Evolutionary conservation across 2,113 vertebrate genomes (phyloP), one percentile per base, ranked within the genome.

Genomic region (Mustela nigripes): DNA sequence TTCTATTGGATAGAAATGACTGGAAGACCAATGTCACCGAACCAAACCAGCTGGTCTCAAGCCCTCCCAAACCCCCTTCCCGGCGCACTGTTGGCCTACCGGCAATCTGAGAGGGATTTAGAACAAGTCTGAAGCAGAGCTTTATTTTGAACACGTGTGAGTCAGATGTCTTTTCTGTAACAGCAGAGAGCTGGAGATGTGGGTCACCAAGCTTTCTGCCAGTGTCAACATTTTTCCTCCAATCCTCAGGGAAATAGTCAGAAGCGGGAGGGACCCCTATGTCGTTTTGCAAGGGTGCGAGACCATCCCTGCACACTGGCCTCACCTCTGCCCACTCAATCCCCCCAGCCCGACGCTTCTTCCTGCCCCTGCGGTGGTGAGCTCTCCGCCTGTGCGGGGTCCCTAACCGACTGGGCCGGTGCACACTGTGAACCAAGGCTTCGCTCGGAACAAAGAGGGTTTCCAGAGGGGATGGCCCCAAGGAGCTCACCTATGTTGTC

Each of bases 381-480:
- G 42, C 16, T 93, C 50, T 85, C 28, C 7, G 28, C 84, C 50
- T 48, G 2, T 5, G 42, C 48, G 5, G 24, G 18, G 53, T 78
- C 89, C 67, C 10, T 1, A 28, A 24, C 11, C 33, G 63, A 87
- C 45, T 0, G 0, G 39, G 58, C 94, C 74, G 36, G 92, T 73
- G 19, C 14, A 50, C 16, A 0, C 33, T 45, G 31, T n/a, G 62
- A 89, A 73, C 69, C 3, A 1, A 12, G 45, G 45, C 73, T 67
- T 28, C 8, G 3, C 81, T 26, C 58, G 45, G 65, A 94, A 90
- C 92, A 93, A 60, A 94, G 71, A 92, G 31, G 15, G 62, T 42
- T 69, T 92, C 63, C 58, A 76, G 81, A 63, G 42, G 24, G 31
- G 19, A 5, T 16, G 45, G 48, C n/a, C 12, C 1, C 0, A 18